Percentiles rank a stretch among this genome's conserved stretches.
Conservation (phyloP, 2,797 vertebrate genomes). For the Rhynchonycteris naso region DNA sequence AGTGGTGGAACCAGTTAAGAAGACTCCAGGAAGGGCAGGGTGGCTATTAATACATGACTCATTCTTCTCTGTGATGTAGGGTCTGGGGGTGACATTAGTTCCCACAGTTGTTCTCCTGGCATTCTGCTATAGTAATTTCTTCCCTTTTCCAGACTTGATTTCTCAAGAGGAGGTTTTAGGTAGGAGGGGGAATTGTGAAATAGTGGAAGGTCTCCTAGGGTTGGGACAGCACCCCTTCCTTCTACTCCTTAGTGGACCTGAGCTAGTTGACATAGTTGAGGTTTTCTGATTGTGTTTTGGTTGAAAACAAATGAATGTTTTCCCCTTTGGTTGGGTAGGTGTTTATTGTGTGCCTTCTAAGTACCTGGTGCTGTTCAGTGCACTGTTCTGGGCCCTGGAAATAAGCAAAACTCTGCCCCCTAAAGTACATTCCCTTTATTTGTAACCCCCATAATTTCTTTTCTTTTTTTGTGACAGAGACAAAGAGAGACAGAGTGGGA, state of each 20-base stretch:
- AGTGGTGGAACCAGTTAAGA: conserved; percentile 42
- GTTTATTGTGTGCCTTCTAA: not conserved
- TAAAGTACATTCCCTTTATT: not conserved
- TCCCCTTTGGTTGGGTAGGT: not conserved
- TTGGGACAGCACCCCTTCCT: not conserved
- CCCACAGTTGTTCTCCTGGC: not conserved
- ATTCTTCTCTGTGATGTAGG: not conserved
- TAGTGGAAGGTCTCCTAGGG: not conserved
- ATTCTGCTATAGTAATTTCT: conserved; percentile 2
- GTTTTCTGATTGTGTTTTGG: conserved; percentile 36
- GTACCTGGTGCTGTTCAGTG: not conserved
- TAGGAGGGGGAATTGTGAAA: conserved; percentile 17
- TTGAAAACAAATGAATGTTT: not conserved
- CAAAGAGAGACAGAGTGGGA: too few relatives aligned
- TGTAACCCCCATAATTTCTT: not conserved
- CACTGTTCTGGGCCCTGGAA: not conserved
- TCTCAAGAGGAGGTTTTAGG: conserved; percentile 32
- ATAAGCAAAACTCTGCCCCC: not conserved
- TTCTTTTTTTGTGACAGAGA: too few relatives aligned
- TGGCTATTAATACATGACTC: conserved; percentile 24
- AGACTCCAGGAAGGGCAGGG: not conserved
- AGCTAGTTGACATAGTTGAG: not conserved
- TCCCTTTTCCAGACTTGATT: not conserved
- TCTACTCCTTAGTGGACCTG: not conserved
- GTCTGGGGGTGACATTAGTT: not conserved